Conservation (phyloP, 2,797 vertebrate species). For the Cetoscarus ocellatus region DNA sequence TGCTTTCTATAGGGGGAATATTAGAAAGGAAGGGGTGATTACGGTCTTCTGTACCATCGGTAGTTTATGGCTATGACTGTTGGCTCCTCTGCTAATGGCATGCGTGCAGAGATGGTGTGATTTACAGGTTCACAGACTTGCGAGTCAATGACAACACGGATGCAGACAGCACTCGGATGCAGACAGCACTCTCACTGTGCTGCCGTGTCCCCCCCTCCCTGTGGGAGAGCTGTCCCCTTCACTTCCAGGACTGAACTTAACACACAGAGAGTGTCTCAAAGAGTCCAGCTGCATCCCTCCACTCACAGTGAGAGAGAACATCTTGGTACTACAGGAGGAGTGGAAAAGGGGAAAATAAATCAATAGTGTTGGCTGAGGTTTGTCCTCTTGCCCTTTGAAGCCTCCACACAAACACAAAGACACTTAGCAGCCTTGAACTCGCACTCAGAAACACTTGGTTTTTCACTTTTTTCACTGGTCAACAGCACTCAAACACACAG, state of each 20-base stretch:
- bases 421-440: slow-evolving; percentile 40
- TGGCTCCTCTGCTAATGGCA: slow-evolving; percentile 48
- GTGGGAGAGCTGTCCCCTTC: slow-evolving; percentile 51
- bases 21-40: slow-evolving; percentile 26
- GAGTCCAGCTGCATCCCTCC: slow-evolving; percentile 30
- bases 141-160: slow-evolving; percentile 67
- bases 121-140: slow-evolving; percentile 60
- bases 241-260: slow-evolving; percentile 47
- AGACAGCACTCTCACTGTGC: slow-evolving; percentile 37
- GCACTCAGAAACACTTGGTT: slow-evolving; percentile 25
- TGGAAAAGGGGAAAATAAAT: slow-evolving; percentile 53
- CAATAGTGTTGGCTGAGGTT: slow-evolving; percentile 51
- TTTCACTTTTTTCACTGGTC: slow-evolving; percentile 4
- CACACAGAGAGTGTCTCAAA: slow-evolving; percentile 27
- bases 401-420: slow-evolving; percentile 45
- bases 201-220: slow-evolving; percentile 14
- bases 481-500: neutral
- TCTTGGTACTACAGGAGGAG: slow-evolving; percentile 35
- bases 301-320: slow-evolving; percentile 34
- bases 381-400: slow-evolving; percentile 69
- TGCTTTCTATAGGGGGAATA: slow-evolving; percentile 26
- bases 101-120: slow-evolving; percentile 56
- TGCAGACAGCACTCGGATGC: slow-evolving; percentile 52
- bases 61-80: slow-evolving; percentile 51
- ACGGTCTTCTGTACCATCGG: slow-evolving; percentile 58